These are phyloP conservation scores for Sebastolobus altivelis DNA, from an alignment of 2,797 vertebrate genomes.

Conservation along the genomic window DNA sequence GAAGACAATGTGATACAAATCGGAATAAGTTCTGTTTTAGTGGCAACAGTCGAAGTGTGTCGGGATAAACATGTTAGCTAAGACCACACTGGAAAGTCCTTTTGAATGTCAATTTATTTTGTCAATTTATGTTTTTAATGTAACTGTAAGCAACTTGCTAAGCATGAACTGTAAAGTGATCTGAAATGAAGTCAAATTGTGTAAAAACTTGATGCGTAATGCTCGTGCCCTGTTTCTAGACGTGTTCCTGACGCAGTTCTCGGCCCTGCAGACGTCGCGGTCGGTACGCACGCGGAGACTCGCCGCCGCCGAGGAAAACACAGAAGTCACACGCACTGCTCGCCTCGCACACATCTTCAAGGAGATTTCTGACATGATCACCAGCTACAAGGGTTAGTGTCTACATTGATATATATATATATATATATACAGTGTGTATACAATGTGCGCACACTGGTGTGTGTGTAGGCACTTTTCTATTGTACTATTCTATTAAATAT, in stretches of 20 bases:
- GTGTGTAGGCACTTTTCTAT: not conserved
- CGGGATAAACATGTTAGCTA: not conserved
- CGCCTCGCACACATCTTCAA: conserved; percentile 99
- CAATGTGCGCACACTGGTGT: not conserved
- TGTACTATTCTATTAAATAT: not conserved
- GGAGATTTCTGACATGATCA: conserved; percentile 98
- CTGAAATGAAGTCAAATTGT: not conserved
- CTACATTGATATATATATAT: not conserved
- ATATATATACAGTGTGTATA: not conserved
- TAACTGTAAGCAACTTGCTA: no score
- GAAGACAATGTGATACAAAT: not conserved
- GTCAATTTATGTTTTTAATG: not conserved
- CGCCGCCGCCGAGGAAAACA: conserved; percentile 96
- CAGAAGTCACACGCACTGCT: conserved; percentile 97
- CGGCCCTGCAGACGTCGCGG: conserved; percentile 95
- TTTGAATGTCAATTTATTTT: not conserved
- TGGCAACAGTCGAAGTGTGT: not conserved
- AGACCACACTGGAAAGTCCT: not conserved
- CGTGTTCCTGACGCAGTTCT: conserved; percentile 99
- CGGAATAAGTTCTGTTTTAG: not conserved
- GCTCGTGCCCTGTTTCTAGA: conserved; percentile 82
- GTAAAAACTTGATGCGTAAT: not conserved
- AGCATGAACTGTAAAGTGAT: not conserved
- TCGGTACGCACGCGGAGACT: conserved; percentile 95
- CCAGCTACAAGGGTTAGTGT: conserved; percentile 93